These are phyloP conservation scores for Bradypodion pumilum DNA, from an alignment of 2,797 vertebrate species.

Conservation along the genomic window DNA sequence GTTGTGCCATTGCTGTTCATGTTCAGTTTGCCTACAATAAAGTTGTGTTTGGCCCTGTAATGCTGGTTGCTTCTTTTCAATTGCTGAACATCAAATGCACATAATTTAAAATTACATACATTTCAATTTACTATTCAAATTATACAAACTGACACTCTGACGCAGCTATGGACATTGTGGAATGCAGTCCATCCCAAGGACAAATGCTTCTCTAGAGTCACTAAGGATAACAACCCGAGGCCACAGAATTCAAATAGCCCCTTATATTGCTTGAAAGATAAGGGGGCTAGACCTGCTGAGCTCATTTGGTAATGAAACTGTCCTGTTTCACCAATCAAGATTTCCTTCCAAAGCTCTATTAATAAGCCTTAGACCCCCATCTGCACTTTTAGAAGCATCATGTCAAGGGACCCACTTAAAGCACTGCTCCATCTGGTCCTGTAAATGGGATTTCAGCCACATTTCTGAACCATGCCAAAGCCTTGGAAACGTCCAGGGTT, in stretches of 20 bases:
- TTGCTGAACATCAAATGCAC: no score
- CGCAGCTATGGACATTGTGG: constrained; percentile 21
- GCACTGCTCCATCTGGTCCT: constrained; percentile 1
- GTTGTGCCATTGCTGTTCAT: no score
- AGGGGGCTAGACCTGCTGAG: neutral
- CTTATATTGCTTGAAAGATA: neutral
- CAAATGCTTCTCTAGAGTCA: constrained; percentile 27
- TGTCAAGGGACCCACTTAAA: neutral
- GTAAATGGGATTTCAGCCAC: constrained; percentile 28
- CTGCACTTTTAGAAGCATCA: constrained; percentile 34
- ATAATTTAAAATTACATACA: constrained; percentile 20
- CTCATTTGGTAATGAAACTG: neutral
- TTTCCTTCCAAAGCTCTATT: constrained; percentile 27
- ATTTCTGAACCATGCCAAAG: constrained; percentile 19
- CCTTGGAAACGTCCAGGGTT: neutral
- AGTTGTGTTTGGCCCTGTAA: no score
- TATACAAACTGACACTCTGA: constrained; percentile 27
- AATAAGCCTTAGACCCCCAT: constrained; percentile 19
- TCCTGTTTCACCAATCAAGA: constrained; percentile 15
- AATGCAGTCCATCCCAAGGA: constrained; percentile 28
- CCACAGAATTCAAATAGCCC: constrained; percentile 28
- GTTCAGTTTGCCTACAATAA: no score
- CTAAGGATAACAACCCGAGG: constrained; percentile 1
- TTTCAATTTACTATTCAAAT: constrained; percentile 38
- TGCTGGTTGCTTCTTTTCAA: no score